A percentile compares a stretch with the other conserved stretches of the same genome.
phyloP scores from a whole-genome alignment of 2,113 vertebrate species.

The Hemiscyllium ocellatum region DNA sequence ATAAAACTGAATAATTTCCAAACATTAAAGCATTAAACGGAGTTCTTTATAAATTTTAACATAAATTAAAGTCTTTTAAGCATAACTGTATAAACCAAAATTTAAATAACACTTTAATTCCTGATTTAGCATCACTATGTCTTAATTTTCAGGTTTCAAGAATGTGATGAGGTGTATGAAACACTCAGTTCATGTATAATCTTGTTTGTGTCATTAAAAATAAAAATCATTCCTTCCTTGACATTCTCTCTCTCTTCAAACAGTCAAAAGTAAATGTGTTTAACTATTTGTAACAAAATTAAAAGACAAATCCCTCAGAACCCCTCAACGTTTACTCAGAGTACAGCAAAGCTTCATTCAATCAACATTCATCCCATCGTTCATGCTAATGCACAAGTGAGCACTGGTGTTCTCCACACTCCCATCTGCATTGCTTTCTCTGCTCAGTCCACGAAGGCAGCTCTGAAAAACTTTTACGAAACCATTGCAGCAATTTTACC shows the following conservation, averaged over 20 bases:
- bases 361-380: background rate
- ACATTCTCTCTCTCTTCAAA: background rate
- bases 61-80: constrained; percentile 35
- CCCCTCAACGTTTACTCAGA: background rate
- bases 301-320: background rate
- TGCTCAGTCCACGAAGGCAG: background rate
- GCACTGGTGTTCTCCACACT: background rate
- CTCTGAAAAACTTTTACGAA: background rate
- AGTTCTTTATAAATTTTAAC: constrained; percentile 29
- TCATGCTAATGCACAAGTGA: background rate
- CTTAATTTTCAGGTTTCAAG: background rate
- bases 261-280: background rate
- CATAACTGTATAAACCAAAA: background rate
- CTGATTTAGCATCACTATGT: background rate
- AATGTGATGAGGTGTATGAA: background rate
- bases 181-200: background rate
- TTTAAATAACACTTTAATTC: constrained; percentile 24
- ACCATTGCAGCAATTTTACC: constrained; percentile 29
- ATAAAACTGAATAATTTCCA: constrained; percentile 25
- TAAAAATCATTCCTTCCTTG: background rate
- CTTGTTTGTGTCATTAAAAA: background rate
- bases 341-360: background rate
- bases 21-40: constrained; percentile 28
- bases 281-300: constrained; percentile 23
- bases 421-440: background rate